Evolutionary conservation across 2,888 invertebrate species (phyloP).

Genomic region (Mythimna loreyi): DNA sequence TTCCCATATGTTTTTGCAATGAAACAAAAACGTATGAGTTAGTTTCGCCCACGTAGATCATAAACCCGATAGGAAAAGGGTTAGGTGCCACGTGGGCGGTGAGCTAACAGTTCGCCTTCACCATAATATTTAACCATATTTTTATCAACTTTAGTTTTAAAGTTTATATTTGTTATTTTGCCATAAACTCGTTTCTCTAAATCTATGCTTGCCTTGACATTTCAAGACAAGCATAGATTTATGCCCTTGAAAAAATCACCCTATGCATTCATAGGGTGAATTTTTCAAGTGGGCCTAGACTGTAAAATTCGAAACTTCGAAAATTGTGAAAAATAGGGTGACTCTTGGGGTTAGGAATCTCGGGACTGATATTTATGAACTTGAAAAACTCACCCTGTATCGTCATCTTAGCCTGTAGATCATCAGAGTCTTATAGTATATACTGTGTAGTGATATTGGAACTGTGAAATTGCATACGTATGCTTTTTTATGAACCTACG

Average conservation of each 20-base stretch:
- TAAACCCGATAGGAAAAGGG: constrained; percentile 54
- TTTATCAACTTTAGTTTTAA: constrained; percentile 27
- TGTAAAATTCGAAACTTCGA: too few relatives aligned
- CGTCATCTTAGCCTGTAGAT: neutral
- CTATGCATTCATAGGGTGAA: too few relatives aligned
- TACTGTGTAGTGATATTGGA: too few relatives aligned
- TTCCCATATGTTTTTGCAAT: constrained; percentile 22
- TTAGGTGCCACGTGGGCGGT: constrained; percentile 52
- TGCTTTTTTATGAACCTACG: neutral
- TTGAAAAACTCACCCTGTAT: too few relatives aligned
- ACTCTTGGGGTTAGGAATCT: too few relatives aligned
- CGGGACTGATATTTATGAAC: too few relatives aligned
- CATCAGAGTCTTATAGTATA: too few relatives aligned
- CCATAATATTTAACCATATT: constrained; percentile 36
- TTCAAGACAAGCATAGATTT: too few relatives aligned
- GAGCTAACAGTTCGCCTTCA: constrained; percentile 34
- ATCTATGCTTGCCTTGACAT: neutral
- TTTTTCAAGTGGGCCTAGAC: too few relatives aligned
- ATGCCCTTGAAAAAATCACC: too few relatives aligned
- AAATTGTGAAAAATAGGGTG: too few relatives aligned
- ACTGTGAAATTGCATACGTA: neutral
- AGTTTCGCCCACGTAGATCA: constrained; percentile 46
- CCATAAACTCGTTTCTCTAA: neutral
- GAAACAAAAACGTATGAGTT: constrained; percentile 41
- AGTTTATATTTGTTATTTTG: constrained; percentile 14